Conservation (phyloP, 2,888 invertebrate species). For the Amiota mariae region DNA sequence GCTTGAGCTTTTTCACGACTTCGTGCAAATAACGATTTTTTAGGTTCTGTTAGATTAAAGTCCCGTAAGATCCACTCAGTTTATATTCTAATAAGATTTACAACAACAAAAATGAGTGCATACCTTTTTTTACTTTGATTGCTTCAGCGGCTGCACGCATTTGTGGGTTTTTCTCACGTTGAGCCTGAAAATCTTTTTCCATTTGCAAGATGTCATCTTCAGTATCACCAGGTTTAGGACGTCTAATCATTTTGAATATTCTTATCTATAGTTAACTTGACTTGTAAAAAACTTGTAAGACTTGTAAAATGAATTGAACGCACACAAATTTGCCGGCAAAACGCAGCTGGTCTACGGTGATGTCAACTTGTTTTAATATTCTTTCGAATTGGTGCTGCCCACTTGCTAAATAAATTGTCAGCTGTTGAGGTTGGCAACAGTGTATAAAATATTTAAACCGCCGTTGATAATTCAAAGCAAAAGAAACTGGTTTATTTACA, state of each 20-base stretch:
- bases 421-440: too few relatives aligned
- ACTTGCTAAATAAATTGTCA: too few relatives aligned
- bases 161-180: slow-evolving; percentile 75
- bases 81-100: neutral
- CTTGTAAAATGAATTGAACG: too few relatives aligned
- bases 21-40: slow-evolving; percentile 69
- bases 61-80: neutral
- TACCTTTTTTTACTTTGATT: slow-evolving; percentile 71
- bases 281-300: too few relatives aligned
- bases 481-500: too few relatives aligned
- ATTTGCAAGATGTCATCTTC: slow-evolving; percentile 84
- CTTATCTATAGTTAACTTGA: neutral
- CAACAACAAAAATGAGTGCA: neutral
- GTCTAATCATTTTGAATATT: slow-evolving; percentile 58
- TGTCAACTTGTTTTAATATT: too few relatives aligned
- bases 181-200: slow-evolving; percentile 81
- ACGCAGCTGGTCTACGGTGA: too few relatives aligned
- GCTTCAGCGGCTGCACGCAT: slow-evolving; percentile 79
- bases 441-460: too few relatives aligned
- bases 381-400: too few relatives aligned
- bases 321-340: too few relatives aligned
- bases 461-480: neutral
- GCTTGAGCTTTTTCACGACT: slow-evolving; percentile 40
- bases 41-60: slow-evolving; percentile 51
- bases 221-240: slow-evolving; percentile 81